phyloP scores from a whole-genome alignment of 2,797 vertebrate genomes.

The Notolepis coatsorum region DNA sequence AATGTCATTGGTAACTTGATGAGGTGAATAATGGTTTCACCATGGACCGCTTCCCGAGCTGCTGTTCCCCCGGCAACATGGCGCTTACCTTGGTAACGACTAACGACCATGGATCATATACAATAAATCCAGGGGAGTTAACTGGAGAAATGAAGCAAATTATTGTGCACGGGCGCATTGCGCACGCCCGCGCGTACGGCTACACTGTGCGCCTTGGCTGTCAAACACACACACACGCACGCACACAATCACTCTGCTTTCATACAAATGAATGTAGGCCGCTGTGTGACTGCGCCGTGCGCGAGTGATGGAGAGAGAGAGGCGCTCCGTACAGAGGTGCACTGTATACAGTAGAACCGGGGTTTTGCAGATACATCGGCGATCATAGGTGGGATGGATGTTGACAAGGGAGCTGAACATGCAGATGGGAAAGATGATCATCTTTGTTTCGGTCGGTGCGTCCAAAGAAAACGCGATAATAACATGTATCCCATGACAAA shows the following conservation, averaged over 20 bases:
- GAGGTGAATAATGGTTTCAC: too few species aligned
- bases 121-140: conserved; percentile 11
- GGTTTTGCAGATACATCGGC: conserved; percentile 28
- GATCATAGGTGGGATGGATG: conserved; percentile 27
- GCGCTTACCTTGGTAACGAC: conserved; percentile 30
- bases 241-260: conserved; percentile 36
- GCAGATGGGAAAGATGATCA: conserved; percentile 12
- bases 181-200: not conserved
- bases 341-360: too few species aligned
- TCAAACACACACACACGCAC: conserved; percentile 19
- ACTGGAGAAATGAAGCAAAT: conserved; percentile 14
- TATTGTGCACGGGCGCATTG: not conserved
- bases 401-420: conserved; percentile 18
- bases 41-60: too few species aligned
- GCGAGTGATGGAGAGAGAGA: conserved; percentile 12
- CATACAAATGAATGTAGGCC: conserved; percentile 34
- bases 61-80: not conserved
- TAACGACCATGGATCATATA: too few species aligned
- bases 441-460: not conserved
- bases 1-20: too few species aligned
- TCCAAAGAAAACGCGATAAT: not conserved
- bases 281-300: too few species aligned
- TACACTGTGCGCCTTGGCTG: not conserved
- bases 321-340: conserved; percentile 56
- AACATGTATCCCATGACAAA: not conserved